These are phyloP conservation scores for Erynnis tages DNA, from an alignment of 2,888 invertebrate genomes.

Conservation along the genomic window DNA sequence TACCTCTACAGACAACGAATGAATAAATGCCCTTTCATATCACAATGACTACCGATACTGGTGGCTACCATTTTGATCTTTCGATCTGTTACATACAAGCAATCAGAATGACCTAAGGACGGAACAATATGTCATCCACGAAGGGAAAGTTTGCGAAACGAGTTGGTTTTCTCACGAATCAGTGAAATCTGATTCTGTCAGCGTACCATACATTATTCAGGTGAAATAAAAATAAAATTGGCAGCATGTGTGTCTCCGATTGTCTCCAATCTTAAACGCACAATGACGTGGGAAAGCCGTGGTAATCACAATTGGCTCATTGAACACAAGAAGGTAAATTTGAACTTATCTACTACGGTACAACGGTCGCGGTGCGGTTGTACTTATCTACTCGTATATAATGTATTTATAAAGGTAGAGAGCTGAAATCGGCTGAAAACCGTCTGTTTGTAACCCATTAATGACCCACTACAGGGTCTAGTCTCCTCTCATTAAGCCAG, in stretches of 20 bases:
- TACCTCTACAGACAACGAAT: no score
- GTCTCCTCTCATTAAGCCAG: no score
- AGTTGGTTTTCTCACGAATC: slow-evolving; percentile 46
- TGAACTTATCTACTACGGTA: no score
- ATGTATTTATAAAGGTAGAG: no score
- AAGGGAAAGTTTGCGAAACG: slow-evolving; percentile 52
- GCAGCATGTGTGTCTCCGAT: slow-evolving; percentile 9
- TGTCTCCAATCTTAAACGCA: slow-evolving; percentile 15
- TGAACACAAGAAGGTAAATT: slow-evolving; percentile 12
- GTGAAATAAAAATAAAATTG: slow-evolving; percentile 23
- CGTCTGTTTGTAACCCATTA: no score
- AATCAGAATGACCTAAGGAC: slow-evolving; percentile 9
- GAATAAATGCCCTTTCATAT: no score
- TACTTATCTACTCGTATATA: no score
- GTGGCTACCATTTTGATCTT: no score
- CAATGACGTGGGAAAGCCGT: slow-evolving; percentile 18
- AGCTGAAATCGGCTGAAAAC: no score
- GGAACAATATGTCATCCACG: slow-evolving; percentile 11
- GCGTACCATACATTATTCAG: slow-evolving; percentile 13
- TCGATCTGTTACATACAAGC: neutral
- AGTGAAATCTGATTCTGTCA: slow-evolving; percentile 45
- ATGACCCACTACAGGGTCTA: no score
- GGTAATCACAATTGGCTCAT: slow-evolving; percentile 17
- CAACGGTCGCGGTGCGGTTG: no score
- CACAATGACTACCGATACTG: no score